phyloP scores from a whole-genome alignment of 2,113 vertebrate species.

The Panthera leo region DNA sequence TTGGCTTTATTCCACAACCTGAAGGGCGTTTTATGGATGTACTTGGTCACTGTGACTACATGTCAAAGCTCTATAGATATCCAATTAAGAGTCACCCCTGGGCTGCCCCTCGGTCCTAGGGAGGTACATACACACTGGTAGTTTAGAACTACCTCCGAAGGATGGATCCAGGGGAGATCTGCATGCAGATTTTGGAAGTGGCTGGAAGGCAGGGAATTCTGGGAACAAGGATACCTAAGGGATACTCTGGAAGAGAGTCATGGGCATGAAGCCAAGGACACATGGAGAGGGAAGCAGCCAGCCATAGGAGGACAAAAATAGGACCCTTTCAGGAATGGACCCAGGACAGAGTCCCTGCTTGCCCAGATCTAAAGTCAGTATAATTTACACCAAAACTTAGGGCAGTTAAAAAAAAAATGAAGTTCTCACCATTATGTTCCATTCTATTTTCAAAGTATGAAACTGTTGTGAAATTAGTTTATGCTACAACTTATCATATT shows the following conservation, averaged over 20 bases:
- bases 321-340: not conserved
- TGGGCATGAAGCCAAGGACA: not conserved
- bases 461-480: not conserved
- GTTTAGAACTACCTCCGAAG: not conserved
- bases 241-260: not conserved
- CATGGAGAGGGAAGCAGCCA: not conserved
- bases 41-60: fast-evolving
- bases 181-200: not conserved
- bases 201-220: not conserved
- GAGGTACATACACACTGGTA: not conserved
- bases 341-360: not conserved
- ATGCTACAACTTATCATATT: not conserved
- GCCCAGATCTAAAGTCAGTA: not conserved
- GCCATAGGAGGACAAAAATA: not conserved
- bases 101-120: not conserved
- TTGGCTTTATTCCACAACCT: not conserved
- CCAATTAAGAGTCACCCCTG: not conserved
- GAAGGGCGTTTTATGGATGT: not conserved
- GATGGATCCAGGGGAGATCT: not conserved
- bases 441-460: not conserved
- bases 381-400: not conserved
- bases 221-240: not conserved
- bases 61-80: not conserved
- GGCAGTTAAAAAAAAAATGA: not conserved
- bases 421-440: not conserved